Conservation (phyloP, 1,140 invertebrate species). For the Tigriopus japonicus region DNA sequence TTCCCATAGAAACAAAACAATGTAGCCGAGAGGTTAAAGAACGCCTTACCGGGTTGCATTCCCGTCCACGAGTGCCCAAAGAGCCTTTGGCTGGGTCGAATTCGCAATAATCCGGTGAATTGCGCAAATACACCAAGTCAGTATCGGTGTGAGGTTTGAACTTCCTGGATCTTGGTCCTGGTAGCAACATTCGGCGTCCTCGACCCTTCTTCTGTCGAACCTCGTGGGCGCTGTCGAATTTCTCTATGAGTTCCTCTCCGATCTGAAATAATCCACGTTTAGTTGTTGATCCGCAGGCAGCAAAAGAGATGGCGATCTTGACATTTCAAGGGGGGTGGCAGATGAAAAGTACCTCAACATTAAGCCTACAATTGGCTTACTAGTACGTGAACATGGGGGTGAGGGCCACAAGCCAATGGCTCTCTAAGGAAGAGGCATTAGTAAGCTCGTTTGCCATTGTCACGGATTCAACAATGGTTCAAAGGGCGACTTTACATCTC, state of each 20-base stretch:
- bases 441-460: too few species aligned
- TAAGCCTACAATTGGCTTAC: background rate
- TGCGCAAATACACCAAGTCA: conserved; percentile 60
- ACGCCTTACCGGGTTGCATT: conserved; percentile 70
- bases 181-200: conserved; percentile 20
- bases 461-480: too few species aligned
- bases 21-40: too few species aligned
- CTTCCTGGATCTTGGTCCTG: conserved; percentile 20
- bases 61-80: conserved; percentile 59
- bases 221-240: conserved; percentile 27
- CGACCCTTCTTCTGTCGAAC: conserved; percentile 22
- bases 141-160: conserved; percentile 24
- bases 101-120: conserved; percentile 71
- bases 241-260: conserved; percentile 25
- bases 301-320: background rate
- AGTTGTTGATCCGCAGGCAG: background rate
- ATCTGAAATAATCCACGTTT: conserved; percentile 19
- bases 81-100: conserved; percentile 48
- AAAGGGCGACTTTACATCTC: background rate
- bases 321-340: background rate
- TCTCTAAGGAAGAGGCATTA: background rate
- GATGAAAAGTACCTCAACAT: background rate
- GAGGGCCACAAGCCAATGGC: background rate
- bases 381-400: background rate
- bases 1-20: too few species aligned